Conservation (phyloP, 2,888 invertebrate species). For the Labia minor region DNA sequence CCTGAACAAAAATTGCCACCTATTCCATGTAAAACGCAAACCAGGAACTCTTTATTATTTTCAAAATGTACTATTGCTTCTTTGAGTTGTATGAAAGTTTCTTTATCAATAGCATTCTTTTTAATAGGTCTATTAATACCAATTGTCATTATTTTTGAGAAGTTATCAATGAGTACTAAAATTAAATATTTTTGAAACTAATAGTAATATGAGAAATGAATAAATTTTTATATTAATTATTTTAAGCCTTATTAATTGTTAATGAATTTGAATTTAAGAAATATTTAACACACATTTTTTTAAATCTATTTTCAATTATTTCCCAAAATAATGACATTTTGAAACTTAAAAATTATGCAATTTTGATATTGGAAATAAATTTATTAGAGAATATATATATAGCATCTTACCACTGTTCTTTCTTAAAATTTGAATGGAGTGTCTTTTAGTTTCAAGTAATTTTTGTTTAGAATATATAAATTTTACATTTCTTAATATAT, state of each 20-base stretch:
- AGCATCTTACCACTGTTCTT: not conserved
- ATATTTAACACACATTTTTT: too few species aligned
- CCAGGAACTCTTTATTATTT: slow-evolving; percentile 53
- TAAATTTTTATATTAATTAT: too few species aligned
- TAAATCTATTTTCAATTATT: too few species aligned
- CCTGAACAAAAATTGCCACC: slow-evolving; percentile 94
- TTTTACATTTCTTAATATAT: not conserved
- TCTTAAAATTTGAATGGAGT: not conserved
- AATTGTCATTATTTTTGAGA: slow-evolving; percentile 58
- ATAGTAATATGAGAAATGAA: too few species aligned
- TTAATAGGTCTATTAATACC: slow-evolving; percentile 78
- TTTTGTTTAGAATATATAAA: not conserved
- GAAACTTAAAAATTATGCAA: too few species aligned
- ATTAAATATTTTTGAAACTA: not conserved
- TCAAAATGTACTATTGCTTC: slow-evolving; percentile 71
- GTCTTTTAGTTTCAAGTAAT: not conserved
- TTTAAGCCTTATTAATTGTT: too few species aligned
- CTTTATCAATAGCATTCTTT: slow-evolving; percentile 69
- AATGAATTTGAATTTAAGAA: too few species aligned
- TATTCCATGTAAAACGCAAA: slow-evolving; percentile 74
- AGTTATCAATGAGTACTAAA: slow-evolving; percentile 46
- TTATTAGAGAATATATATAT: not conserved
- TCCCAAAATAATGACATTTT: too few species aligned
- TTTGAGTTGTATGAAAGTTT: slow-evolving; percentile 54
- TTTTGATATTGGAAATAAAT: slow-evolving; percentile 19